These are phyloP conservation scores for Sphinx pinastri DNA, from an alignment of 2,888 invertebrate species.

Conservation along the genomic window DNA sequence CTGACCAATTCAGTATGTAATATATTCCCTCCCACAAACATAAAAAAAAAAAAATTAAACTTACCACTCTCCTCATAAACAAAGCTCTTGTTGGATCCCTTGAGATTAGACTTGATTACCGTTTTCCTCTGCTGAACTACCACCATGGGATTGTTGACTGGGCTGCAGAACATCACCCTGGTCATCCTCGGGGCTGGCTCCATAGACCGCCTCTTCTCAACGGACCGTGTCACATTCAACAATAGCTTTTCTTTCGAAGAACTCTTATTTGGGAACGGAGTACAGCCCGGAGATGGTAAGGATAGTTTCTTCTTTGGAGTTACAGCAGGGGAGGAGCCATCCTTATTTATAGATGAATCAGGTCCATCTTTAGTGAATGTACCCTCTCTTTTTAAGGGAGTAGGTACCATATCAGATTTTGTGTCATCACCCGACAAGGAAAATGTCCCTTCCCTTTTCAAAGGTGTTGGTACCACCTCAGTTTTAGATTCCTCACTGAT, in stretches of 20 bases:
- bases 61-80: slow-evolving; percentile 70
- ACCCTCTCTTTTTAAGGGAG: slow-evolving; percentile 68
- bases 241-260: slow-evolving; percentile 52
- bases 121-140: slow-evolving; percentile 60
- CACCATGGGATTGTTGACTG: slow-evolving; percentile 57
- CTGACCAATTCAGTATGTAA: neutral
- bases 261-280: slow-evolving; percentile 62
- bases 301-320: slow-evolving; percentile 59
- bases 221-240: slow-evolving; percentile 68
- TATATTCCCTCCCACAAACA: neutral
- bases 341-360: slow-evolving; percentile 32
- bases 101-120: slow-evolving; percentile 76
- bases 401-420: slow-evolving; percentile 33
- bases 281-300: slow-evolving; percentile 64
- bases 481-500: slow-evolving; percentile 33
- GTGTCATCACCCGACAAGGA: slow-evolving; percentile 25
- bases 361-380: slow-evolving; percentile 72
- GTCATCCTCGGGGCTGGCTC: slow-evolving; percentile 54
- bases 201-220: slow-evolving; percentile 60
- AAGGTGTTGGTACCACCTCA: slow-evolving; percentile 44
- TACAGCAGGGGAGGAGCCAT: slow-evolving; percentile 35
- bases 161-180: slow-evolving; percentile 77
- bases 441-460: slow-evolving; percentile 74
- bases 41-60: slow-evolving; percentile 34
- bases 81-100: slow-evolving; percentile 79